phyloP scores from a whole-genome alignment of 2,113 vertebrate species.

The Anhinga anhinga region DNA sequence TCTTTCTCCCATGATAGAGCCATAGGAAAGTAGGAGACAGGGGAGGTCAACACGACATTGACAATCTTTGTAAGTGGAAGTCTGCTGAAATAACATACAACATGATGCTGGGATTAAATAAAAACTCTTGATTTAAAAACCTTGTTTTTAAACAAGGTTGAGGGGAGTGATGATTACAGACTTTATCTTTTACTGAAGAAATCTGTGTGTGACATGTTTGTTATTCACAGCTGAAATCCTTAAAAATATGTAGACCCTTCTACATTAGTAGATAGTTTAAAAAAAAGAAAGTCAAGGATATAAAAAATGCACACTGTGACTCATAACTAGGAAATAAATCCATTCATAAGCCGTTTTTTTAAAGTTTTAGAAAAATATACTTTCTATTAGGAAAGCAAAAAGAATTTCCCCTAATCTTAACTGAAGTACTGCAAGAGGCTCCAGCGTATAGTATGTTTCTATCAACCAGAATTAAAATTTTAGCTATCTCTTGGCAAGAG shows the following conservation, averaged over 20 bases:
- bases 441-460: not conserved
- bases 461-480: not conserved
- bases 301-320: not conserved
- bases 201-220: not conserved
- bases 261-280: not conserved
- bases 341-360: not conserved
- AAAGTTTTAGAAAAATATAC: not conserved
- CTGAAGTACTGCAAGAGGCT: not conserved
- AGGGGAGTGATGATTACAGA: not conserved
- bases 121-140: not conserved
- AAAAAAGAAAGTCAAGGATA: not conserved
- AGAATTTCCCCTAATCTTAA: not conserved
- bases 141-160: not conserved
- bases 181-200: not conserved
- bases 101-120: not conserved
- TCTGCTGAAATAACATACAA: not conserved
- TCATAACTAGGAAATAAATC: not conserved
- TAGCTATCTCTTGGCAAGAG: not conserved
- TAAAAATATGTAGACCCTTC: not conserved
- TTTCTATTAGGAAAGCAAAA: not conserved
- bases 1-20: not conserved
- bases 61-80: not conserved
- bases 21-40: not conserved
- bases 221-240: not conserved
- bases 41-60: slow-evolving; percentile 16